These are phyloP conservation scores for Actias luna DNA, from an alignment of 2,888 invertebrate species.

Conservation along the genomic window DNA sequence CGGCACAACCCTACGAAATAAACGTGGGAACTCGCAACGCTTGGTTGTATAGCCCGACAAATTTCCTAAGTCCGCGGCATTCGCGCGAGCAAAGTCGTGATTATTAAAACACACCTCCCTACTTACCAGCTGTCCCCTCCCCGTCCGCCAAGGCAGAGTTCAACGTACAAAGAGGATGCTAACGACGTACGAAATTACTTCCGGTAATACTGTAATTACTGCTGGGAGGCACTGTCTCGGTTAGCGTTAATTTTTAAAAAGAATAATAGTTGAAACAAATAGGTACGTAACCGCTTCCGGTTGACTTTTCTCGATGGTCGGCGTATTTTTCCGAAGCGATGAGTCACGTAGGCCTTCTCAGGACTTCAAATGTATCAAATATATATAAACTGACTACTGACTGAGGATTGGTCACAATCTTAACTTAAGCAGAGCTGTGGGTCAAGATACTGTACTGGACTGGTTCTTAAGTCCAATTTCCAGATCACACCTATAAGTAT, in stretches of 20 bases:
- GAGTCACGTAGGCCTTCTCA: too few species aligned
- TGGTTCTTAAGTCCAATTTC: too few species aligned
- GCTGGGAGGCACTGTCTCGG: background rate
- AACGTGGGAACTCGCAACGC: constrained; percentile 1
- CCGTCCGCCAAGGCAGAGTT: background rate
- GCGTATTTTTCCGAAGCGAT: background rate
- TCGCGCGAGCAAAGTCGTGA: constrained; percentile 13
- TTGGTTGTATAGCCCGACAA: constrained; percentile 9
- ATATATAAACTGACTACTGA: too few species aligned
- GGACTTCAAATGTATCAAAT: too few species aligned
- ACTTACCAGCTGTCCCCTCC: background rate
- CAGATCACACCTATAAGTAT: too few species aligned
- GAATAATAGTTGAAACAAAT: background rate
- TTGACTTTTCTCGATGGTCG: background rate
- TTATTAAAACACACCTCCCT: background rate
- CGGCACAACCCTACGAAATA: background rate
- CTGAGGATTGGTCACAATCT: too few species aligned
- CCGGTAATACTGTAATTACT: constrained; percentile 2
- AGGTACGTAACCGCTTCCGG: background rate
- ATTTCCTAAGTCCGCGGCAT: background rate
- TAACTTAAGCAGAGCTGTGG: too few species aligned
- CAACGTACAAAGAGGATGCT: constrained; percentile 1
- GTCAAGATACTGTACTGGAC: too few species aligned
- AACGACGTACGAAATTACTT: background rate
- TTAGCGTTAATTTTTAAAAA: background rate